phyloP scores from a whole-genome alignment of 2,888 invertebrate genomes.

The Nomada fabriciana region DNA sequence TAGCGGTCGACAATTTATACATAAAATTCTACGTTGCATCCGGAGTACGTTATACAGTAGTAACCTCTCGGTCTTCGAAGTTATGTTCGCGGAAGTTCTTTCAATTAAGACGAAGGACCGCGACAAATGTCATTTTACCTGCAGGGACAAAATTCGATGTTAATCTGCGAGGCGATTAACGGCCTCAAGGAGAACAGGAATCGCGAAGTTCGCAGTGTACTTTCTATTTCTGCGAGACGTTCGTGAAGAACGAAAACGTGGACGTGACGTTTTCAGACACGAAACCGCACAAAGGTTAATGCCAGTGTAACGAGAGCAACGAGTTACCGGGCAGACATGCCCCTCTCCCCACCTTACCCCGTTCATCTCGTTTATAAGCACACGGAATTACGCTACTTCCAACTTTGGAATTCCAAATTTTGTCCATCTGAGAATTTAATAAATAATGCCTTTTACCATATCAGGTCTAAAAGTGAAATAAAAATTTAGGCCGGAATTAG shows the following conservation, averaged over 20 bases:
- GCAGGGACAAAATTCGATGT: constrained; percentile 59
- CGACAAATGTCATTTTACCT: constrained; percentile 23
- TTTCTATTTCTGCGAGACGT: constrained; percentile 66
- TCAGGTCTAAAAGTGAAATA: not conserved
- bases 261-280: constrained; percentile 48
- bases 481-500: not conserved
- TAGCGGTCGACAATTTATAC: not conserved
- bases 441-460: not conserved
- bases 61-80: not conserved
- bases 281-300: constrained; percentile 67
- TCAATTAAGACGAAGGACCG: not conserved
- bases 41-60: too few relatives aligned
- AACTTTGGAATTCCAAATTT: constrained; percentile 22
- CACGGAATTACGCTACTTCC: constrained; percentile 34
- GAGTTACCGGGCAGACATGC: constrained; percentile 48
- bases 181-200: constrained; percentile 63
- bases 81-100: constrained; percentile 20
- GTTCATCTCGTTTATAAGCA: constrained; percentile 8
- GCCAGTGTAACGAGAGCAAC: constrained; percentile 64
- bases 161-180: constrained; percentile 48
- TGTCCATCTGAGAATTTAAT: not conserved
- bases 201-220: constrained; percentile 52
- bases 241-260: constrained; percentile 36
- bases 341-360: not conserved
- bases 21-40: too few relatives aligned